Conservation (phyloP, 2,113 vertebrate genomes). For the Callithrix jacchus region DNA sequence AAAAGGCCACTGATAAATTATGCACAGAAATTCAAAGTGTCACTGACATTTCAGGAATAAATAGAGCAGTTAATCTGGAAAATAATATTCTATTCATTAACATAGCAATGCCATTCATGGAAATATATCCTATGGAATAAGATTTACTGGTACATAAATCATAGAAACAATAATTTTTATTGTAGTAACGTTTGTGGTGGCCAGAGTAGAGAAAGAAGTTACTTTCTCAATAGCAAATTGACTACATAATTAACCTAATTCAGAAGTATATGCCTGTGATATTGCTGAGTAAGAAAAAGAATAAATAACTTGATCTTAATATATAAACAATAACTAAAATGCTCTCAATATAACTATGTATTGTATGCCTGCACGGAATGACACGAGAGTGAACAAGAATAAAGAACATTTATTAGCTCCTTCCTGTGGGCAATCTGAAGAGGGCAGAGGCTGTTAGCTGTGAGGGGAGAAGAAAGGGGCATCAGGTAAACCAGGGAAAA, state of each 20-base stretch:
- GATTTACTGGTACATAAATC: background rate
- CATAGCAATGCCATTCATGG: background rate
- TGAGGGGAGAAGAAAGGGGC: background rate
- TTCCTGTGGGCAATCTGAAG: background rate
- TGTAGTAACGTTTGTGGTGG: background rate
- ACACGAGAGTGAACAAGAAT: background rate
- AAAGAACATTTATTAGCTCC: background rate
- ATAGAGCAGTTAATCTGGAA: background rate
- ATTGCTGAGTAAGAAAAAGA: background rate
- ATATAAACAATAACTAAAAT: background rate
- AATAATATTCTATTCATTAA: background rate
- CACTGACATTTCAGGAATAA: background rate
- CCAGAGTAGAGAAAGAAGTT: background rate
- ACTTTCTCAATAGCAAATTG: background rate
- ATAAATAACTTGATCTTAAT: background rate
- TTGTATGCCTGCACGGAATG: background rate
- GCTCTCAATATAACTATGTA: background rate
- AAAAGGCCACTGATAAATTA: background rate
- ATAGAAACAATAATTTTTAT: background rate
- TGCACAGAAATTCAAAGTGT: background rate
- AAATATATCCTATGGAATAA: background rate
- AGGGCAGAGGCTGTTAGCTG: background rate
- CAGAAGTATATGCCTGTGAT: background rate
- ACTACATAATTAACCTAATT: background rate
- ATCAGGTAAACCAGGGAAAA: background rate